Evolutionary conservation across 1,140 invertebrate species (phyloP).

Genomic region (Dendrolimus punctatus): DNA sequence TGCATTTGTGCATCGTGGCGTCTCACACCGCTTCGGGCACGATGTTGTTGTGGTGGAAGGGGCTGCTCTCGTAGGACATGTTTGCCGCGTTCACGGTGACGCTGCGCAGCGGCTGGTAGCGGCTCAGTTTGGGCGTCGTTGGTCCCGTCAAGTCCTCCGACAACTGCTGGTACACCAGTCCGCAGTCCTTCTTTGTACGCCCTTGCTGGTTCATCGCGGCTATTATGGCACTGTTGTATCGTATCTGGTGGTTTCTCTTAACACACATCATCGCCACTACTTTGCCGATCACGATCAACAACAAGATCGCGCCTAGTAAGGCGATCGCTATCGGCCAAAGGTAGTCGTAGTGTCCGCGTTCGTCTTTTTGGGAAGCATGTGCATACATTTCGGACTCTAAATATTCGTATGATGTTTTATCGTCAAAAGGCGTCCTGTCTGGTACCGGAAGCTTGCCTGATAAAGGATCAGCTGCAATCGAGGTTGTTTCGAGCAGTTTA

Average conservation of each 20-base stretch:
- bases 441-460: no score
- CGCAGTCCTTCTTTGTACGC: constrained; percentile 67
- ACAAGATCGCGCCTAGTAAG: constrained; percentile 55
- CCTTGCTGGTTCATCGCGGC: constrained; percentile 56
- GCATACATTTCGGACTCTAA: constrained; percentile 58
- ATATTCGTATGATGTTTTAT: constrained; percentile 45
- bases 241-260: constrained; percentile 69
- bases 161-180: constrained; percentile 73
- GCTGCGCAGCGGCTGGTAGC: constrained; percentile 68
- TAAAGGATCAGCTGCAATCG: no score
- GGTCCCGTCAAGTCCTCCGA: constrained; percentile 73
- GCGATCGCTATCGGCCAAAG: constrained; percentile 66
- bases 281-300: constrained; percentile 68
- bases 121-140: constrained; percentile 73
- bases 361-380: constrained; percentile 40
- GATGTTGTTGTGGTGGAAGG: constrained; percentile 76
- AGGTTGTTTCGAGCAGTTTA: constrained; percentile 21
- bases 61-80: constrained; percentile 75
- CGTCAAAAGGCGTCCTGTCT: constrained; percentile 48
- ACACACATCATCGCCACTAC: constrained; percentile 63
- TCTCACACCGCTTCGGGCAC: constrained; percentile 75
- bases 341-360: constrained; percentile 65
- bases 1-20: constrained; percentile 23
- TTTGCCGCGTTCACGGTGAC: constrained; percentile 72
- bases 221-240: constrained; percentile 70